Percentiles rank a stretch among this genome's conserved stretches.
phyloP scores from a whole-genome alignment of 92 coral and sea anemone genomes.

The Palythoa grandis region DNA sequence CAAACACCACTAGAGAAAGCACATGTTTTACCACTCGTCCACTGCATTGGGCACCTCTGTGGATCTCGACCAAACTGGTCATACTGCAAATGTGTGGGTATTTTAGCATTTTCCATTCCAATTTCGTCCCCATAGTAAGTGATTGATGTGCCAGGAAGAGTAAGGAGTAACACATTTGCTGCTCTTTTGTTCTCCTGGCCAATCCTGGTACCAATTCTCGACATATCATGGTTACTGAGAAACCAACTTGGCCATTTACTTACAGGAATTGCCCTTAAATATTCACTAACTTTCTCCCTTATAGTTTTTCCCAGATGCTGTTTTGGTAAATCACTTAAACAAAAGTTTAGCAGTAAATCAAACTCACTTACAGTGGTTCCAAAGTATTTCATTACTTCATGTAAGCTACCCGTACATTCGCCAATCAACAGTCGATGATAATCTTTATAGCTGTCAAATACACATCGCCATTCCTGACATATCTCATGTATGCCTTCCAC shows the following conservation, averaged over 20 bases:
- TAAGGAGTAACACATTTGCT: conserved; percentile 73
- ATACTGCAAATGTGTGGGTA: conserved; percentile 38
- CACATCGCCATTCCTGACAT: conserved; percentile 68
- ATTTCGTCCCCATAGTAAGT: conserved; percentile 97
- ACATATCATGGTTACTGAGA: conserved; percentile 80
- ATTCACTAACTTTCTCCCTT: conserved; percentile 57
- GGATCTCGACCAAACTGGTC: conserved; percentile 71
- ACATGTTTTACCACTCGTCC: conserved; percentile 58
- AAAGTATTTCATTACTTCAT: conserved; percentile 66
- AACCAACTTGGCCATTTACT: conserved; percentile 96
- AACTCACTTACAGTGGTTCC: conserved; percentile 69
- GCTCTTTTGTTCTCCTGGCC: conserved; percentile 65
- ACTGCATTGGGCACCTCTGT: conserved; percentile 79
- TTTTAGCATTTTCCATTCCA: conserved; percentile 76
- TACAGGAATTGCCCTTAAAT: conserved; percentile 65
- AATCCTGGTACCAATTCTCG: conserved; percentile 79
- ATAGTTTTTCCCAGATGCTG: conserved; percentile 64
- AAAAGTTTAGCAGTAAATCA: conserved; percentile 88
- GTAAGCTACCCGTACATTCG: conserved; percentile 50
- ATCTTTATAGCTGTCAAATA: conserved; percentile 62
- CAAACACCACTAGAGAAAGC: conserved; percentile 60
- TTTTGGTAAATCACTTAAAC: conserved; percentile 54
- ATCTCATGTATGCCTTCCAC: conserved; percentile 65
- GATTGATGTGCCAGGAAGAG: conserved; percentile 90
- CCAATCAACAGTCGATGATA: conserved; percentile 74